Evolutionary conservation across 2,888 invertebrate genomes (phyloP).

Genomic region (Agrenia bidenticulata): DNA sequence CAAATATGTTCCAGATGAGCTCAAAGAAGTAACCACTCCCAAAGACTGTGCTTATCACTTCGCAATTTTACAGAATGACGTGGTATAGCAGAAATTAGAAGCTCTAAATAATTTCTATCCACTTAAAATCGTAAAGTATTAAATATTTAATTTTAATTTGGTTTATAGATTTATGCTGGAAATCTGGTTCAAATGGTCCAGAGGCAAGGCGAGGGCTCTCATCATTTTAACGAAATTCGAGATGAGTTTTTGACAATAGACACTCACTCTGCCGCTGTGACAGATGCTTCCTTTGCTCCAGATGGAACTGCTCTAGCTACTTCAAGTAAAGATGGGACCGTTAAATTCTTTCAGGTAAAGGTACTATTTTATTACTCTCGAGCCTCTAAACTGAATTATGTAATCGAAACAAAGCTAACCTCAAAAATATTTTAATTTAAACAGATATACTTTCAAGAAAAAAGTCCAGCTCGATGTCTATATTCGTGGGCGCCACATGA

Average conservation of each 20-base stretch:
- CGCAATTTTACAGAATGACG: conserved; percentile 75
- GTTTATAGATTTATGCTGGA: conserved; percentile 61
- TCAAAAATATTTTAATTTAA: not conserved
- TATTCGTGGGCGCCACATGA: conserved; percentile 93
- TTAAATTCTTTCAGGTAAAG: conserved; percentile 82
- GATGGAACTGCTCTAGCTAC: conserved; percentile 93
- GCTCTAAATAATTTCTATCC: conserved; percentile 54
- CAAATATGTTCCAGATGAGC: conserved; percentile 77
- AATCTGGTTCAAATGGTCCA: conserved; percentile 59
- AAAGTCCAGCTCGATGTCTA: conserved; percentile 70
- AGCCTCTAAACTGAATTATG: not conserved
- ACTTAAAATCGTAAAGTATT: conserved; percentile 53
- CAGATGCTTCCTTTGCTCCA: conserved; percentile 87
- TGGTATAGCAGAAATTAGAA: conserved; percentile 57
- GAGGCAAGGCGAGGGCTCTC: conserved; percentile 58
- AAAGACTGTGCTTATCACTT: conserved; percentile 75
- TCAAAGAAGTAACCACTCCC: conserved; percentile 54
- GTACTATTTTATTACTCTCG: not conserved
- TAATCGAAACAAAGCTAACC: not conserved
- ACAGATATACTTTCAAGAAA: conserved; percentile 39
- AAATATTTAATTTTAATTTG: conserved; percentile 15
- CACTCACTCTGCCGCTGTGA: conserved; percentile 67
- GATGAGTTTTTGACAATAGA: conserved; percentile 63
- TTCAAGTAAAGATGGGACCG: conserved; percentile 81
- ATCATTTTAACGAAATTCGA: conserved; percentile 55